Conservation (phyloP, 2,797 vertebrate genomes). For the Pogonophryne albipinna region DNA sequence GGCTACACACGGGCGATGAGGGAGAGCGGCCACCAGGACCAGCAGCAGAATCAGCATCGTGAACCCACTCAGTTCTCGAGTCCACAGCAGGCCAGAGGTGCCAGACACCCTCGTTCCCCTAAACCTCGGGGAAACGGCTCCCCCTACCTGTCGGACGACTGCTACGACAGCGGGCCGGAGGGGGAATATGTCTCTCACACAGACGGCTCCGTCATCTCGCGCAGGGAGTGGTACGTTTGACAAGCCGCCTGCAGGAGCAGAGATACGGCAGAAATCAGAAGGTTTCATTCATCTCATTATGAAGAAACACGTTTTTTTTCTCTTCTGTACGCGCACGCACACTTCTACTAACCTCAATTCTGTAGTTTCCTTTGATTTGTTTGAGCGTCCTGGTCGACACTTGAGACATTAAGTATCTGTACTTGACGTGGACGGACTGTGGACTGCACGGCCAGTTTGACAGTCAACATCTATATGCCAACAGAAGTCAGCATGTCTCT, state of each 20-base stretch:
- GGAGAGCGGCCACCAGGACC: slow-evolving; percentile 75
- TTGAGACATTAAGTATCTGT: slow-evolving; percentile 55
- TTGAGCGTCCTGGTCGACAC: slow-evolving; percentile 58
- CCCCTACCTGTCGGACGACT: slow-evolving; percentile 91
- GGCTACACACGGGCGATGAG: slow-evolving; percentile 89
- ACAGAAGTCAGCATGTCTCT: slow-evolving; percentile 24
- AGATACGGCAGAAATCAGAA: slow-evolving; percentile 24
- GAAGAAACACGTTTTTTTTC: slow-evolving; percentile 36
- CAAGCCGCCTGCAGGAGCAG: slow-evolving; percentile 46
- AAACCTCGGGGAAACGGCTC: slow-evolving; percentile 83
- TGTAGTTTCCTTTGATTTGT: slow-evolving; percentile 41
- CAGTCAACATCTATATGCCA: slow-evolving; percentile 18
- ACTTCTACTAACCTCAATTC: slow-evolving; percentile 44
- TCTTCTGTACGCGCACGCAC: slow-evolving; percentile 48
- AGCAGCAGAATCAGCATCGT: slow-evolving; percentile 64
- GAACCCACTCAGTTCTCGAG: slow-evolving; percentile 78
- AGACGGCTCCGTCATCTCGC: slow-evolving; percentile 98
- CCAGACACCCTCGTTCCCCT: slow-evolving; percentile 72
- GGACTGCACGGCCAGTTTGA: slow-evolving; percentile 53
- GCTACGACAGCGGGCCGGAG: slow-evolving; percentile 91
- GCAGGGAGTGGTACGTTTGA: slow-evolving; percentile 98
- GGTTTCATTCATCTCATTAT: slow-evolving; percentile 46
- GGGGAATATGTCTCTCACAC: slow-evolving; percentile 97
- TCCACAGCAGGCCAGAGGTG: slow-evolving; percentile 70
- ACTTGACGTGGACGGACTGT: slow-evolving; percentile 44